A percentile compares a stretch with the other conserved stretches of the same genome.
These are phyloP conservation scores for Meliscaeva auricollis DNA, from an alignment of 2,888 invertebrate genomes.

Conservation along the genomic window DNA sequence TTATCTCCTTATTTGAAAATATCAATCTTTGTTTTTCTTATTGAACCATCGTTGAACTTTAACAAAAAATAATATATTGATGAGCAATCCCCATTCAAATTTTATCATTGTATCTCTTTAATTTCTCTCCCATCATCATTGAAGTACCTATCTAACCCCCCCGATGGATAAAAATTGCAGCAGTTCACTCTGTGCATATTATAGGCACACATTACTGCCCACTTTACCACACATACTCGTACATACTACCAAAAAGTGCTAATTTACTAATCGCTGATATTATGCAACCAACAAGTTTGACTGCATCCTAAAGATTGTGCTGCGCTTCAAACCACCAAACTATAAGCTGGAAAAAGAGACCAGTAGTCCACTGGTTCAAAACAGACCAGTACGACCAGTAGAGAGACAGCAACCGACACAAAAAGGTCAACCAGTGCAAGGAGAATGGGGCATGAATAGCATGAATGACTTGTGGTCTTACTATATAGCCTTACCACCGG, in stretches of 20 bases:
- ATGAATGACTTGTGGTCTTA: slow-evolving; percentile 50
- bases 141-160: background rate
- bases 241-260: slow-evolving; percentile 33
- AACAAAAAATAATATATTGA: slow-evolving; percentile 44
- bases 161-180: slow-evolving; percentile 21
- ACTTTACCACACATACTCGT: slow-evolving; percentile 14
- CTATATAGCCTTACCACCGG: slow-evolving; percentile 20
- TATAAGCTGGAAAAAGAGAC: slow-evolving; percentile 52
- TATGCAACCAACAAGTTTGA: slow-evolving; percentile 75
- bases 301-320: slow-evolving; percentile 57
- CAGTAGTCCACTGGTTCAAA: slow-evolving; percentile 72
- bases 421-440: slow-evolving; percentile 75
- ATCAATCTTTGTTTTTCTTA: slow-evolving; percentile 33
- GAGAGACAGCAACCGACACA: slow-evolving; percentile 53
- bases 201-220: slow-evolving; percentile 8
- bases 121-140: slow-evolving; percentile 55
- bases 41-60: slow-evolving; percentile 68
- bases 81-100: slow-evolving; percentile 51
- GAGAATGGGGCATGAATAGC: slow-evolving; percentile 64
- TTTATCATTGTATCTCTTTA: slow-evolving; percentile 37
- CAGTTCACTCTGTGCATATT: background rate
- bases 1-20: slow-evolving; percentile 41
- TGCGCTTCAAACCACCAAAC: slow-evolving; percentile 52
- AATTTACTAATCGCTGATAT: slow-evolving; percentile 63
- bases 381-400: slow-evolving; percentile 65